Base-by-base conservation (phyloP, 2,888 invertebrate species). In the Hirtodrosophila alboralis region DNA sequence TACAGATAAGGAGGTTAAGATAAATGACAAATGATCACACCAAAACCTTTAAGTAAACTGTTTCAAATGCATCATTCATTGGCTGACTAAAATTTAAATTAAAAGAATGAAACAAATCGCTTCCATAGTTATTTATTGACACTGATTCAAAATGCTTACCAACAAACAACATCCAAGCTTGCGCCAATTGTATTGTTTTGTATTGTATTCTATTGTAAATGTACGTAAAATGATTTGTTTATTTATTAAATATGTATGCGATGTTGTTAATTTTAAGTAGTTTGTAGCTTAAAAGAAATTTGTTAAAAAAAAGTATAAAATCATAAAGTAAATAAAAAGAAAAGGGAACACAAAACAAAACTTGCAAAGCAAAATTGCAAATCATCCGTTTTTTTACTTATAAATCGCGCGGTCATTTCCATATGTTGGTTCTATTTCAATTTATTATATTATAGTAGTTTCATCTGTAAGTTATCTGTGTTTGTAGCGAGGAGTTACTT, bases 211-310 rank as follows among this genome's bases (percentile, higher is more conserved):
- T 62, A 70, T 64, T 84, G 57, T 77, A 81, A 62, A 68, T 83
- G 57, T 59, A 43, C 14, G 51, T 38, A 30, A 56, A 75, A 48
- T 37, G 18, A 79, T 63, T 62, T 84, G 73, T 67, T 80, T 76
- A 65, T 79, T 76, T 63, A 80, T 80, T 72, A 51, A 62, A 72
- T 59, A 62, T 63, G 75, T 83, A 59, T 64, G 78, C 79, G 79
- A 75, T 70, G 86, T 85, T 78, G 83, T 60, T 78, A 78, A 75
- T 57, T 83, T 51, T 78, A 85, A 85, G 78, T 83, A 78, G 84
- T 64, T 60, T 75, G 64, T 83, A 85, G 79, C 49, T 58, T 69
- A 44, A 57, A 63, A 52, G 31, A 66, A 83, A 85, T 85, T 78
- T 78, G 86, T 85, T 78, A 83, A 65, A 53, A 53, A 51, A 64